Percentiles rank a stretch among this genome's conserved stretches.
Conservation (phyloP, 1,140 invertebrate genomes). For the Brachionus rotundiformis region DNA sequence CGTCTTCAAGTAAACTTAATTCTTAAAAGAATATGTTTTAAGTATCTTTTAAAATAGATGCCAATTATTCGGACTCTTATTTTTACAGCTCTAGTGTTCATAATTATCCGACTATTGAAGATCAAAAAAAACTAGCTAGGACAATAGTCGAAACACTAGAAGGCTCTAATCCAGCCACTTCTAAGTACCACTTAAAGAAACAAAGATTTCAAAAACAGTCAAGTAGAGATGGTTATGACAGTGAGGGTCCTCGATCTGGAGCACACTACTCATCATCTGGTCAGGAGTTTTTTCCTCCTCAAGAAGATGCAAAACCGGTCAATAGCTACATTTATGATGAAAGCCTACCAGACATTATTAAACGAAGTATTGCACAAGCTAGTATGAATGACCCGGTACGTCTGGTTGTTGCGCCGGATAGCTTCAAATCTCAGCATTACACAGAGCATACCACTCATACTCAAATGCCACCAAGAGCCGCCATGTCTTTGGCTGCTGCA, state of each 20-base stretch:
- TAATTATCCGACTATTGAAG: slow-evolving; percentile 51
- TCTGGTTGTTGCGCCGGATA: slow-evolving; percentile 28
- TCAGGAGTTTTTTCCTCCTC: slow-evolving; percentile 7
- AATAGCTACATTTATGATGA: slow-evolving; percentile 43
- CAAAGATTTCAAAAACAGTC: slow-evolving; percentile 42
- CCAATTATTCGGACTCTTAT: slow-evolving; percentile 49
- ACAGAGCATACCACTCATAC: slow-evolving; percentile 49
- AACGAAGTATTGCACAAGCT: slow-evolving; percentile 45
- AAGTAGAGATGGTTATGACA: slow-evolving; percentile 43
- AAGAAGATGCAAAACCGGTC: not conserved
- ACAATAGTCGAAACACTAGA: slow-evolving; percentile 30
- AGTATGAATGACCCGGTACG: slow-evolving; percentile 33
- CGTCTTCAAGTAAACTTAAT: slow-evolving; percentile 24
- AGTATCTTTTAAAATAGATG: not conserved
- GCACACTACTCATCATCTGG: not conserved
- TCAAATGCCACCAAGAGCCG: slow-evolving; percentile 42
- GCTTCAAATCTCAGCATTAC: slow-evolving; percentile 39
- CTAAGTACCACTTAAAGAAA: slow-evolving; percentile 45
- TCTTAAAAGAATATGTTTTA: not conserved
- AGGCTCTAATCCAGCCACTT: slow-evolving; percentile 21
- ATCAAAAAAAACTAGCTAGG: slow-evolving; percentile 46
- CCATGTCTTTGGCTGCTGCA: slow-evolving; percentile 29
- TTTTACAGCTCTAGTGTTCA: slow-evolving; percentile 24
- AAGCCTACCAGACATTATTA: slow-evolving; percentile 34
- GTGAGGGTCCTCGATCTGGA: not conserved